Evolutionary conservation across 2,888 invertebrate genomes (phyloP).

Genomic region (Meandrusa payeni): DNA sequence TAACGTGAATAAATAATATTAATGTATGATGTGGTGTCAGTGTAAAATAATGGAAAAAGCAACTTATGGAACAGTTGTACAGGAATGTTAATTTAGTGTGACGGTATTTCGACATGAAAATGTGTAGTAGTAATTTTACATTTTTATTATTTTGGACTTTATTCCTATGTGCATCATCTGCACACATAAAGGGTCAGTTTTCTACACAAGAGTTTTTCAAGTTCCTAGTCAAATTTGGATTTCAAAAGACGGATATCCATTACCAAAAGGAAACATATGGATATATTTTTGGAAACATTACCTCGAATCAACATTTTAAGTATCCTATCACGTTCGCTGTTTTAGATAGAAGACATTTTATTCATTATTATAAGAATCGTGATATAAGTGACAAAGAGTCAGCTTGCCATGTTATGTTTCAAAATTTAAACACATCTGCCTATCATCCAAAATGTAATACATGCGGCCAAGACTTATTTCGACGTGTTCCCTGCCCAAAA

Average conservation of each 20-base stretch:
- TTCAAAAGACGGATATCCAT: conserved; percentile 96
- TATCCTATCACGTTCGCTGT: conserved; percentile 92
- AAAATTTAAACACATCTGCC: conserved; percentile 88
- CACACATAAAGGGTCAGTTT: conserved; percentile 68
- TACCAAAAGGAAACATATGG: conserved; percentile 93
- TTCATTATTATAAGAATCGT: conserved; percentile 93
- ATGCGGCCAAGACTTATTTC: conserved; percentile 87
- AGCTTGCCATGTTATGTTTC: conserved; percentile 94
- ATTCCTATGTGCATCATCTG: conserved; percentile 47
- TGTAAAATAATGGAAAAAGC: conserved; percentile 1
- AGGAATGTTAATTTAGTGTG: conserved; percentile 29
- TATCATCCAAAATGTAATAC: conserved; percentile 92
- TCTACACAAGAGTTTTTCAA: conserved; percentile 88
- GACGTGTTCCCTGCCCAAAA: conserved; percentile 91
- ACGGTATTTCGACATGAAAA: conserved; percentile 41
- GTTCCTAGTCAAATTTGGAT: conserved; percentile 96
- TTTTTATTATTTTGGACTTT: conserved; percentile 50
- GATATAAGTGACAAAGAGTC: conserved; percentile 81
- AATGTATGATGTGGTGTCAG: neutral
- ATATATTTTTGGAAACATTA: conserved; percentile 97
- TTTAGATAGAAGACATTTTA: conserved; percentile 92
- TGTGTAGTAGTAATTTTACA: conserved; percentile 47
- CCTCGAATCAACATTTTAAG: conserved; percentile 84
- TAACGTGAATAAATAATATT: conserved; percentile 3
- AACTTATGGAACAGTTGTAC: conserved; percentile 6